These are phyloP conservation scores for Tetropium fuscum DNA, from an alignment of 2,888 invertebrate species.

Conservation along the genomic window DNA sequence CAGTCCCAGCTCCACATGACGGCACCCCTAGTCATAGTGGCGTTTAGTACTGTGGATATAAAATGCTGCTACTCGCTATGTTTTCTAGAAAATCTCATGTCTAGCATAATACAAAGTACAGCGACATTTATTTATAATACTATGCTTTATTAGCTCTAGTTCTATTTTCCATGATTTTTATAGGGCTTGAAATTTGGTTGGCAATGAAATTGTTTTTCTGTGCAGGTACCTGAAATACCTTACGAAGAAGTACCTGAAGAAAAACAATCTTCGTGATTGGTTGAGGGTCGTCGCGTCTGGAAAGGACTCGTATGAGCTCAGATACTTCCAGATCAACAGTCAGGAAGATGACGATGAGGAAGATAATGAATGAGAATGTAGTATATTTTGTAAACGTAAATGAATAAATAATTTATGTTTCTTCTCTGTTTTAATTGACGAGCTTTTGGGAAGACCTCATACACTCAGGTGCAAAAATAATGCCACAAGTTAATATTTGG, in stretches of 20 bases:
- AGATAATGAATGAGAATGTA: slow-evolving; percentile 81
- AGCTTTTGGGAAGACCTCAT: too few relatives aligned
- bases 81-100: slow-evolving; percentile 35
- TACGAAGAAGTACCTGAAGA: slow-evolving; percentile 99
- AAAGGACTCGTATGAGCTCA: slow-evolving; percentile 96
- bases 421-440: not conserved
- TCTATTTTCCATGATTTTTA: too few relatives aligned
- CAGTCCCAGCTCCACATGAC: slow-evolving; percentile 49
- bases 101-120: slow-evolving; percentile 42
- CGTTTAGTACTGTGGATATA: slow-evolving; percentile 48
- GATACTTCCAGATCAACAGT: slow-evolving; percentile 98
- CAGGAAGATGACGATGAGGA: slow-evolving; percentile 84
- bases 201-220: slow-evolving; percentile 16
- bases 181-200: not conserved
- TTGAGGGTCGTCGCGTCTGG: slow-evolving; percentile 97
- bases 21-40: slow-evolving; percentile 35
- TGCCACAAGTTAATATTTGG: too few relatives aligned
- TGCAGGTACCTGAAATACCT: slow-evolving; percentile 97
- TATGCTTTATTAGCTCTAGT: too few relatives aligned
- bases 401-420: slow-evolving; percentile 20
- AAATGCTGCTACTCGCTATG: slow-evolving; percentile 48
- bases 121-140: slow-evolving; percentile 36
- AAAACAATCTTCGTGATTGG: slow-evolving; percentile 99
- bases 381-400: slow-evolving; percentile 27
- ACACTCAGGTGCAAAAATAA: too few relatives aligned